These are phyloP conservation scores for Luehdorfia chinensis DNA, from an alignment of 1,140 invertebrate genomes.

Conservation along the genomic window DNA sequence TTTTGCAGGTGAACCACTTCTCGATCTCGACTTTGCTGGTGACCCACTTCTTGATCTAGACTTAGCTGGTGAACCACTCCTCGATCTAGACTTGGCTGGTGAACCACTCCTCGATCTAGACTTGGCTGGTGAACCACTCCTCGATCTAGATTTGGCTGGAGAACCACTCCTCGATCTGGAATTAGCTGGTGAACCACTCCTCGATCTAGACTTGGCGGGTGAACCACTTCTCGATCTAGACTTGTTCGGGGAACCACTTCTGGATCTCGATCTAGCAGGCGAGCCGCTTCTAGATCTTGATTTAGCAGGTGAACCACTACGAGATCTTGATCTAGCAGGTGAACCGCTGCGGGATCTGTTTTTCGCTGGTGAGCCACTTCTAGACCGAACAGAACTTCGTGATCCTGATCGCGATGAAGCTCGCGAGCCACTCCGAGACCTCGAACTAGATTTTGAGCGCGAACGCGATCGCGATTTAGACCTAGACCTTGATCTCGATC, in stretches of 20 bases:
- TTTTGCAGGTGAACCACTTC: slow-evolving; percentile 23
- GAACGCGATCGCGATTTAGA: slow-evolving; percentile 28
- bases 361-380: slow-evolving; percentile 14
- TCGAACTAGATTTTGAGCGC: slow-evolving; percentile 26
- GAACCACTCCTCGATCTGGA: slow-evolving; percentile 24
- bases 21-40: slow-evolving; percentile 25
- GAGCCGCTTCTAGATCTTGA: slow-evolving; percentile 33
- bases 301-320: slow-evolving; percentile 24
- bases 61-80: slow-evolving; percentile 21
- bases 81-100: slow-evolving; percentile 16
- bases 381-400: slow-evolving; percentile 16
- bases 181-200: slow-evolving; percentile 20
- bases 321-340: slow-evolving; percentile 14
- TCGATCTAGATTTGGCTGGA: slow-evolving; percentile 24
- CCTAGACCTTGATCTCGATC: slow-evolving; percentile 20
- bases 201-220: slow-evolving; percentile 25
- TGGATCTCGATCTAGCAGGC: slow-evolving; percentile 21
- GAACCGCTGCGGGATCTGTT: slow-evolving; percentile 25
- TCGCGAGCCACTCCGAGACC: slow-evolving; percentile 22
- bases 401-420: slow-evolving; percentile 26
- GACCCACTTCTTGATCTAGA: slow-evolving; percentile 35
- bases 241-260: slow-evolving; percentile 22
- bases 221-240: slow-evolving; percentile 35
- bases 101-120: slow-evolving; percentile 26
- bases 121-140: slow-evolving; percentile 29